Conservation (phyloP, 2,797 vertebrate species). For the Champsocephalus esox region DNA sequence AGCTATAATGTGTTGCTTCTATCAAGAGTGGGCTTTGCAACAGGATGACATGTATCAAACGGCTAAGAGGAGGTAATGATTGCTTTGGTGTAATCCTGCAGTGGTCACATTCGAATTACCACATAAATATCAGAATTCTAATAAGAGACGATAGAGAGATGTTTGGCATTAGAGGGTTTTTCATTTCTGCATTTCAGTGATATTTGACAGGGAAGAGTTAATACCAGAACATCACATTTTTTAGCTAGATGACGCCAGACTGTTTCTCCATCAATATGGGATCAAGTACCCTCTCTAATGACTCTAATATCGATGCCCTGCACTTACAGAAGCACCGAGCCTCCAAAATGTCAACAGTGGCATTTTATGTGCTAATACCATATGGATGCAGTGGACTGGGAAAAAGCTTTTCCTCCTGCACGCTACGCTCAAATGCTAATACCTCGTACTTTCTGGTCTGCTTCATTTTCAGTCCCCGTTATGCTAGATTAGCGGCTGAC, state of each 20-base stretch:
- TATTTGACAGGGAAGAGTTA: constrained; percentile 26
- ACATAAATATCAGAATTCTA: constrained; percentile 49
- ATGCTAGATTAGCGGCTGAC: constrained; percentile 85
- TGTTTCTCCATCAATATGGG: constrained; percentile 78
- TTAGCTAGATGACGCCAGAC: constrained; percentile 65
- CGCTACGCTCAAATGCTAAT: constrained; percentile 86
- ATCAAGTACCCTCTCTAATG: constrained; percentile 81
- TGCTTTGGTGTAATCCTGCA: constrained; percentile 51
- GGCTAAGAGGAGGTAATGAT: constrained; percentile 59
- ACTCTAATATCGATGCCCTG: constrained; percentile 80
- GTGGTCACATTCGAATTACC: constrained; percentile 40
- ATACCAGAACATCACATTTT: constrained; percentile 47
- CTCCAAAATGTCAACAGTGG: constrained; percentile 85
- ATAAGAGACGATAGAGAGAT: constrained; percentile 39
- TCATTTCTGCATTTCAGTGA: constrained; percentile 28
- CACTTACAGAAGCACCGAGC: constrained; percentile 79
- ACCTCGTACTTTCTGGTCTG: constrained; percentile 81
- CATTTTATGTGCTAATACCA: constrained; percentile 86
- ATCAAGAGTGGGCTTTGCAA: constrained; percentile 65
- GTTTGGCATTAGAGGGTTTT: constrained; percentile 37
- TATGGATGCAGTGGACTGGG: constrained; percentile 83
- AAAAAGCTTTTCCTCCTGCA: constrained; percentile 86
- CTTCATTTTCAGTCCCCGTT: constrained; percentile 82
- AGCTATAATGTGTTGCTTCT: constrained; percentile 68
- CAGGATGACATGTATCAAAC: constrained; percentile 58